Conservation (phyloP, 2,113 vertebrate species). For the Phodopus roborovskii region DNA sequence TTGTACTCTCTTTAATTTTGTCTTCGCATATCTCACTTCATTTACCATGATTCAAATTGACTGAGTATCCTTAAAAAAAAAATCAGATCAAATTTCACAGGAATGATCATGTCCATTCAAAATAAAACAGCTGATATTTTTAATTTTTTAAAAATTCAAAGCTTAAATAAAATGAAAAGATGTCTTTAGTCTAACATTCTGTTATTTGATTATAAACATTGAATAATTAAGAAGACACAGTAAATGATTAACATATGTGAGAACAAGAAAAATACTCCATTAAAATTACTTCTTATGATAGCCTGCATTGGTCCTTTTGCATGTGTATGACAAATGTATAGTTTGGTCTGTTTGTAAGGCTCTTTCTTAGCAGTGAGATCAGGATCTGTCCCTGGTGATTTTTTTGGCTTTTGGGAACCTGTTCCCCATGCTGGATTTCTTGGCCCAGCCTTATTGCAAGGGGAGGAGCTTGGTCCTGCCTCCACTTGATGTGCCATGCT, state of each 20-base stretch:
- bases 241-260: neutral
- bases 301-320: neutral
- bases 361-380: neutral
- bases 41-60: conserved; percentile 25
- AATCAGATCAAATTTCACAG: neutral
- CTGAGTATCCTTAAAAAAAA: neutral
- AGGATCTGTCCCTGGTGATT: neutral
- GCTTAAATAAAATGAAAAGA: neutral
- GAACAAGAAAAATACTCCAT: neutral
- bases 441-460: neutral
- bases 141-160: neutral
- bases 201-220: neutral
- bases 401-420: neutral
- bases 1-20: conserved; percentile 14
- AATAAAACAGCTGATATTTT: neutral
- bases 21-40: conserved; percentile 61
- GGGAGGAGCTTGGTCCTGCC: neutral
- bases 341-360: neutral
- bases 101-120: neutral
- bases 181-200: neutral
- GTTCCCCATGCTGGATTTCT: neutral
- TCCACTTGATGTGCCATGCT: neutral
- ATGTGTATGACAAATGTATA: neutral
- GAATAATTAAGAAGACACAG: neutral
- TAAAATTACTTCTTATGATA: conserved; percentile 31